phyloP scores from a whole-genome alignment of 2,797 vertebrate species.

The Emys orbicularis region DNA sequence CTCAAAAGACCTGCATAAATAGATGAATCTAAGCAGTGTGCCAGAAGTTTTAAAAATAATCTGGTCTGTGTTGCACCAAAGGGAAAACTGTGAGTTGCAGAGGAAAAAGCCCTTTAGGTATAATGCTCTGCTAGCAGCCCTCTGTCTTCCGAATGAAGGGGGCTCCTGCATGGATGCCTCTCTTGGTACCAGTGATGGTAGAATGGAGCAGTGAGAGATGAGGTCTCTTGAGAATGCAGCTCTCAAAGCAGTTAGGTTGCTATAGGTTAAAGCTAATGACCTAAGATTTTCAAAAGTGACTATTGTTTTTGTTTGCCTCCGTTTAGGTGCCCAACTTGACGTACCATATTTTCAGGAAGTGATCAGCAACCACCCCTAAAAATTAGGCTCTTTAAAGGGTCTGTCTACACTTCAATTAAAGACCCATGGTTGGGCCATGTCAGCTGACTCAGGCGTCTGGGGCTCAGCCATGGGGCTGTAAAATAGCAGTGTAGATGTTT shows the following conservation, averaged over 20 bases:
- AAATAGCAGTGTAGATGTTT: not conserved
- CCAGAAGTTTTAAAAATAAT: not conserved
- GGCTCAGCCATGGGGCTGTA: not conserved
- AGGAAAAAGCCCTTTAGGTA: not conserved
- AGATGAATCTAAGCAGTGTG: not conserved
- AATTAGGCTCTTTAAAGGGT: not conserved
- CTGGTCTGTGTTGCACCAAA: not conserved
- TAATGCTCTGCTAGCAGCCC: not conserved
- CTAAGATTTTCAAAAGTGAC: not conserved
- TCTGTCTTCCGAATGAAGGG: not conserved
- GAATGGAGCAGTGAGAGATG: not conserved
- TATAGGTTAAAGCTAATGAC: not conserved
- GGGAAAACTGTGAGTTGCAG: not conserved
- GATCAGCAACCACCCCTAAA: not conserved
- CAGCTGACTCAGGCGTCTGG: not conserved
- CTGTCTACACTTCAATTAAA: not conserved
- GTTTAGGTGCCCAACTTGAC: not conserved
- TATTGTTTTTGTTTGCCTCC: not conserved
- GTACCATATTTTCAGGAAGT: not conserved
- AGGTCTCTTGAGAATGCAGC: not conserved
- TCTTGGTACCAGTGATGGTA: not conserved
- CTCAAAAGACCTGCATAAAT: not conserved
- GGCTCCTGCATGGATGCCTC: not conserved
- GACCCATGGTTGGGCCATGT: not conserved
- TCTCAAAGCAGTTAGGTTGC: not conserved